Percentiles rank a stretch among this genome's conserved stretches.
Evolutionary conservation across 2,113 vertebrate species (phyloP).

Genomic region (Equus przewalskii): DNA sequence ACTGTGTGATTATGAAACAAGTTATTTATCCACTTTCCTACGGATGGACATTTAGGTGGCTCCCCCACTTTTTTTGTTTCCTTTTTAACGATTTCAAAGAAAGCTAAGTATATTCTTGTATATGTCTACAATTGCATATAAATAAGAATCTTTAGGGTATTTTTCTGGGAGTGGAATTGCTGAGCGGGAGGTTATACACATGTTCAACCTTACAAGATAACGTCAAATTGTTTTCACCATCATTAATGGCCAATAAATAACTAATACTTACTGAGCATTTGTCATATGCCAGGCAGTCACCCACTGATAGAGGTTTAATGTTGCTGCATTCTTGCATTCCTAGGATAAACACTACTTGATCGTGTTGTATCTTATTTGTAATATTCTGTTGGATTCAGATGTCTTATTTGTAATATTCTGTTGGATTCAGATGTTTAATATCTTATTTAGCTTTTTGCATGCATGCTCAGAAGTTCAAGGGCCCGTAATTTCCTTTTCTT

Average conservation of each 20-base stretch:
- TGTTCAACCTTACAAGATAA: background rate
- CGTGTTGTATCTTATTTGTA: background rate
- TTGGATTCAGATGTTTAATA: background rate
- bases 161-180: background rate
- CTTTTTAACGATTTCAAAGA: background rate
- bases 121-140: background rate
- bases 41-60: background rate
- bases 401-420: background rate
- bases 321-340: background rate
- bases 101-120: conserved; percentile 7
- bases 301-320: background rate
- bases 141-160: background rate
- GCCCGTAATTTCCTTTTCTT: background rate
- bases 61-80: background rate
- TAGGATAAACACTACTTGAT: background rate
- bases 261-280: background rate
- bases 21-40: background rate
- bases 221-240: background rate
- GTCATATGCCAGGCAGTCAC: background rate
- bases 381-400: background rate
- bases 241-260: background rate
- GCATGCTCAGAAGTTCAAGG: background rate
- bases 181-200: background rate
- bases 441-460: conserved; percentile 16
- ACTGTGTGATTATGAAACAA: background rate